Conservation (phyloP, 1,140 invertebrate species). For the Geopemphigus sp. region DNA sequence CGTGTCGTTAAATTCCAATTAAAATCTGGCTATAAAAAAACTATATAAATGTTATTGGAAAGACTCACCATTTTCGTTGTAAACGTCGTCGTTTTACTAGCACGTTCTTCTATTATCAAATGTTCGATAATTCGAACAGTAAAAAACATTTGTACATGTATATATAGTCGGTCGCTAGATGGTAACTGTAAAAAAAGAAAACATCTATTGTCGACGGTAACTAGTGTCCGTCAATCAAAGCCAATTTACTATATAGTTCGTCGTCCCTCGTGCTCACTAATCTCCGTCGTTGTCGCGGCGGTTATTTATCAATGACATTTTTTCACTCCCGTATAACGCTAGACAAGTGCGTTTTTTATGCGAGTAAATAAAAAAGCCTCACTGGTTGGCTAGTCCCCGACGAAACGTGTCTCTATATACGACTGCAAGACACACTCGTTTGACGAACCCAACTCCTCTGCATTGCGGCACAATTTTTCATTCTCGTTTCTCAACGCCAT, state of each 20-base stretch:
- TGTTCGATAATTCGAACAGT: neutral
- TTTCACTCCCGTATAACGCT: neutral
- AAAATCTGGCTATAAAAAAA: neutral
- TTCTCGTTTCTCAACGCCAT: no score
- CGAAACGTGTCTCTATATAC: no score
- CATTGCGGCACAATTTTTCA: no score
- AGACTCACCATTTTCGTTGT: neutral
- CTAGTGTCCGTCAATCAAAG: conserved; percentile 34
- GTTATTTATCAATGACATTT: neutral
- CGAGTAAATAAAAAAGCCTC: neutral
- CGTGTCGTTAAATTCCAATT: conserved; percentile 19
- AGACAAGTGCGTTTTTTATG: neutral
- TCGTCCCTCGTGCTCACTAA: conserved; percentile 4
- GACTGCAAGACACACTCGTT: no score
- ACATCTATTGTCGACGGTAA: conserved; percentile 13
- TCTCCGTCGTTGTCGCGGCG: neutral
- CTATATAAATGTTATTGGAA: neutral
- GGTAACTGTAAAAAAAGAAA: conserved; percentile 6
- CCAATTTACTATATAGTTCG: conserved; percentile 20
- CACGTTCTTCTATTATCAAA: neutral
- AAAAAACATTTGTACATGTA: no score
- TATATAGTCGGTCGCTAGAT: no score
- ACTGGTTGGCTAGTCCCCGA: no score
- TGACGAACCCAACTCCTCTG: no score
- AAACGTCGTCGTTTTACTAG: neutral